Evolutionary conservation across 2,797 vertebrate genomes (phyloP), one percentile per base, ranked within the genome.

Genomic region (Acipenser ruthenus): DNA sequence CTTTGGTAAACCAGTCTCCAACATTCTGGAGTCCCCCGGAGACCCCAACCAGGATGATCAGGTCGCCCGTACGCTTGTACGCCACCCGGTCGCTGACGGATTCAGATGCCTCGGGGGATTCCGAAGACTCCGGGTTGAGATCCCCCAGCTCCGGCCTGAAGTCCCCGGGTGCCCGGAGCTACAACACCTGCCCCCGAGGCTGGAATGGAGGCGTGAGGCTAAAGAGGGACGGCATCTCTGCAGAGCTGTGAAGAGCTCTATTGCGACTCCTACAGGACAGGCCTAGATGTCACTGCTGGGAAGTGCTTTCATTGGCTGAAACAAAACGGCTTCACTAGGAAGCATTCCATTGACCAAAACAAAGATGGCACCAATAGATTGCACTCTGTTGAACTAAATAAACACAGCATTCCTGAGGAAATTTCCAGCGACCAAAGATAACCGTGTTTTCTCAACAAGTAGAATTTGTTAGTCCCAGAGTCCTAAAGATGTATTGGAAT

Each of bases 81-180:
- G 90, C 90, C 73, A 93, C 94, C 66, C 88, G 93, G 58, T 99
- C 96, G 48, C 94, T 97, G 73, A 97, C 96, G 0, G 94, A 96
- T 84, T 99, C 96, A 1, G 96, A 99, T 0, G 91, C 94, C 72
- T 99, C 96, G 1, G 80, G 97, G 1, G 96, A 97, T 78, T 98
- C 96, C 0, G 96, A 99, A 79, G 95, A 97, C 76, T 97, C 95
- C 1, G 95, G 95, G 62, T 82, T 94, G 62, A 92, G 93, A 70
- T 97, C 94, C 0, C 89, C 89, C 0, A 83, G 84, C 67, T 91
- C 89, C 13, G 89, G 88, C 63, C 70, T 83, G 58, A 89, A 37
- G 23, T 37, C 23, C 23, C 93, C 95, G 0, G 90, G 93, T 61
- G 84, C 88, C 69, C 92, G 95, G 48, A 92, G 89, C 78, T 93